Evolutionary conservation across 1,140 invertebrate genomes (phyloP), one percentile per base, ranked within the genome.

Genomic region (Acromyrmex heyeri): DNA sequence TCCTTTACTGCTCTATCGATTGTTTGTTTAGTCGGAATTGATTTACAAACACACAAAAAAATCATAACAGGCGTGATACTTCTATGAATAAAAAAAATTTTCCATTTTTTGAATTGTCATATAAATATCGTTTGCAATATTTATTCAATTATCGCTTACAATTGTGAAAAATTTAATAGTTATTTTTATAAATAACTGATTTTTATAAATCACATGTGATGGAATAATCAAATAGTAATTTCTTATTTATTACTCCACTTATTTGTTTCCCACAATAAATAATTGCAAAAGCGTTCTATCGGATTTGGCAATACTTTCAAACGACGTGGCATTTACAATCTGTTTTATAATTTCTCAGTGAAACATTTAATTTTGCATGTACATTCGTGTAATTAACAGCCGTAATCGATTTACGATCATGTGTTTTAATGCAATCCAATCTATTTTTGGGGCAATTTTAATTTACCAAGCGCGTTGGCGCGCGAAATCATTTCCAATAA

Each of bases 401-500:
- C 24, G 27, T 34, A 53, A 78, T 78, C 76, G 62, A 78, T 64
- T 62, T 44, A 30, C 38, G 18, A 24, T 64, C 21, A 12, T 34
- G 62, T n/a, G 6, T 78, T 67, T 67, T 64, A n/a, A 44, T 6
- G 67, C 34, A 48, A 73, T 61, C 7, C 38, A 59, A 82, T 75
- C n/a, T 59, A 75, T 38, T 75, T 75, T 75, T 75, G 0, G 21
- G 12, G 72, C 30, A 38, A 59, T 73, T 82, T 82, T 82, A 73
- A 82, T 73, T 73, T 59, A 27, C 53, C 65, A 14, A 27, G 21
- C 18, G 67, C 79, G 55, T 50, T 53, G 69, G 38, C 24, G 69
- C 69, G 55, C 69, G 69, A 83, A 83, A 83, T 73, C 27, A 61
- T 30, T 50, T 18, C 12, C 79, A n/a, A 83, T 83, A 73, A 83